Conservation (phyloP, 2,888 invertebrate species). For the Sarcophaga caerulescens region DNA sequence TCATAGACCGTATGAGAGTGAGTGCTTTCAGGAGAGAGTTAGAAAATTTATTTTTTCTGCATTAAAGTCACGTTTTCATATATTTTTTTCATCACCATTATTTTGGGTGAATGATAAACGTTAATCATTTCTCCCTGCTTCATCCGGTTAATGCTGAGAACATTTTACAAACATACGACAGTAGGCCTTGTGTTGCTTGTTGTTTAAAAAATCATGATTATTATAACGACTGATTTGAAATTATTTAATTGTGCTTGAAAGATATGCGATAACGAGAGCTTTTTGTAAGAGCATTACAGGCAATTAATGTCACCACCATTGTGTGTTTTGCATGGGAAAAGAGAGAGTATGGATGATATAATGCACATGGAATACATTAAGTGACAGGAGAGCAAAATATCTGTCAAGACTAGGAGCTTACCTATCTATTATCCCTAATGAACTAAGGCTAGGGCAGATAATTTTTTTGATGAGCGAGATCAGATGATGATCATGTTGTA, state of each 20-base stretch:
- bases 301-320: too few species aligned
- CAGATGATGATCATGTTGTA: too few species aligned
- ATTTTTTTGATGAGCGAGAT: too few species aligned
- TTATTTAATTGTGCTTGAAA: neutral
- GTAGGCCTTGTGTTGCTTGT: neutral
- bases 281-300: neutral
- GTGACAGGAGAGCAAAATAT: too few species aligned
- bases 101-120: conserved; percentile 18
- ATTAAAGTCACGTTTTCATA: conserved; percentile 59
- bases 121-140: conserved; percentile 21
- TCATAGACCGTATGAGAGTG: neutral
- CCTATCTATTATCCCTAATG: too few species aligned
- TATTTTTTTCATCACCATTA: conserved; percentile 34
- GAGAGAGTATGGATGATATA: too few species aligned
- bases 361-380: too few species aligned
- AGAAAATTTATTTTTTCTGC: conserved; percentile 5
- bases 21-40: neutral
- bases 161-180: neutral
- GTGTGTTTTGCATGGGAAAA: too few species aligned
- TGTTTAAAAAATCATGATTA: neutral
- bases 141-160: neutral
- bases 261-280: neutral
- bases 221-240: neutral
- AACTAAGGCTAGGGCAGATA: too few species aligned
- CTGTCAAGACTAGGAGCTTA: too few species aligned